Evolutionary conservation across 2,797 vertebrate species (phyloP), one percentile per base, ranked within the genome.

Genomic region (Malurus splendens): DNA sequence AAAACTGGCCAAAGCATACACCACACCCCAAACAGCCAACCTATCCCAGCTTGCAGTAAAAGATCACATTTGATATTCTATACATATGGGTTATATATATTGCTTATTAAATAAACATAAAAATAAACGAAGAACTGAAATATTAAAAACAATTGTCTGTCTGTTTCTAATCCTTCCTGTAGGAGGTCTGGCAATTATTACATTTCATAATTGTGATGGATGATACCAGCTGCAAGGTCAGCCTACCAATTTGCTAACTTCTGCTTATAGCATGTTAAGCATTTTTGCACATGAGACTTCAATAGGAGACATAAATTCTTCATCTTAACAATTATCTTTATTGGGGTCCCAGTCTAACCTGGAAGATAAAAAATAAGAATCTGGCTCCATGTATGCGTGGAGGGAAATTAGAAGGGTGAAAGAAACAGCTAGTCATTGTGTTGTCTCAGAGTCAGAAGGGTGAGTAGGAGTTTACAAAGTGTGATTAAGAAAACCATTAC

Each of bases 321-420:
- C 16, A 45, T 66, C 56, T 84, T 59, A 88, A 52, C 1, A 4
- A 59, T 28, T 4, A 54, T 61, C 6, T 78, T 59, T 74, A 30
- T 59, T 61, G 68, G 13, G 18, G 4, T 48, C 12, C 42, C 25
- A 30, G 11, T 82, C 71, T 66, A 86, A 42, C 15, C 8, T 44
- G 7, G 6, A 24, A 50, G 12, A 25, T 59, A 71, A 36, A 62
- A 66, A 41, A 16, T 1, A 7, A 51, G 28, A n/a, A 33, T 72
- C 15, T 60, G 14, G 2, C 8, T 73, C 12, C 25, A 5, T 32
- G 3, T 25, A 36, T 20, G 3, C 1, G 1, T 33, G 5, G 33
- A 66, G 81, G 30, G 12, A 86, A 81, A 83, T 61, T 1, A 59
- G 13, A 54, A 68, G 4, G 2, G 5, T 48, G 8, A 70, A 88